Conservation (phyloP, 2,888 invertebrate species). For the Phorcus lineatus region DNA sequence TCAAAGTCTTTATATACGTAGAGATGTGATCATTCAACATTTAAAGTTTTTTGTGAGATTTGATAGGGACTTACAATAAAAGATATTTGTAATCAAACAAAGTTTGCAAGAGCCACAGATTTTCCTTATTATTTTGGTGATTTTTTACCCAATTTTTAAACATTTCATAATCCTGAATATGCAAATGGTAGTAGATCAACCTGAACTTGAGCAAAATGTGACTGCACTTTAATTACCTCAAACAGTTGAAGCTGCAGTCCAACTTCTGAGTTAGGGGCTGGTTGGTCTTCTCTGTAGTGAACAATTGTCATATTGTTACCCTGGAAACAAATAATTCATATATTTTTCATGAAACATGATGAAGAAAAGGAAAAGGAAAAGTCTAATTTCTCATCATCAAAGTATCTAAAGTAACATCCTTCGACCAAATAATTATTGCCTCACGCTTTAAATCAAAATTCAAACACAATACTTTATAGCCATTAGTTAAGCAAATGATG, state of each 20-base stretch:
- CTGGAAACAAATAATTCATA: conserved; percentile 32
- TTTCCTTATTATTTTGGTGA: too few species aligned
- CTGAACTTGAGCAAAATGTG: not conserved
- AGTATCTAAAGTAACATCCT: not conserved
- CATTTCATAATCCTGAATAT: not conserved
- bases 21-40: too few species aligned
- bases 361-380: too few species aligned
- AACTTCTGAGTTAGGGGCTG: conserved; percentile 83
- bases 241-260: conserved; percentile 83
- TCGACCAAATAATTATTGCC: not conserved
- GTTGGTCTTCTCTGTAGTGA: conserved; percentile 87
- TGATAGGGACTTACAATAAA: too few species aligned
- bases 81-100: too few species aligned
- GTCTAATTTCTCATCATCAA: not conserved
- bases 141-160: too few species aligned
- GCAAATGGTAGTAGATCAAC: not conserved
- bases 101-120: too few species aligned
- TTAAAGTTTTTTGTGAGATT: too few species aligned
- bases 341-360: too few species aligned
- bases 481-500: too few species aligned
- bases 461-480: too few species aligned
- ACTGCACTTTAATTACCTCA: conserved; percentile 77
- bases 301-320: conserved; percentile 83
- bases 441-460: too few species aligned
- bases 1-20: not conserved